A percentile compares a stretch with the other conserved stretches of the same genome.
Conservation (phyloP, 2,113 vertebrate species). For the Propithecus coquereli region DNA sequence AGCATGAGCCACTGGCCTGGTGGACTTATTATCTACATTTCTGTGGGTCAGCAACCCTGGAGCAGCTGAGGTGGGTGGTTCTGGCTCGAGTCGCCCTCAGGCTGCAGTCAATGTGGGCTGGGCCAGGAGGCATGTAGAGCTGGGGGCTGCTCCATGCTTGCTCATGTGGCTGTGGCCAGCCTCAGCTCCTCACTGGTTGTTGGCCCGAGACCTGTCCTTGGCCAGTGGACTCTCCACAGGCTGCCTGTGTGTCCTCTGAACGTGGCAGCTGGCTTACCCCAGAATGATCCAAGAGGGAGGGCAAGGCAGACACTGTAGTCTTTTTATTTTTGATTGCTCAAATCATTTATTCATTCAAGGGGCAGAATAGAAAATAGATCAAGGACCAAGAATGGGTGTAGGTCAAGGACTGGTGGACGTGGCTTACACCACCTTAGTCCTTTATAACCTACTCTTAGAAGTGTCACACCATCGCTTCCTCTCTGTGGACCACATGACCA, state of each 20-base stretch:
- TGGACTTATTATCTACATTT: background rate
- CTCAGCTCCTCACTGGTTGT: background rate
- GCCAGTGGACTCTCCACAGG: background rate
- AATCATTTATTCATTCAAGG: background rate
- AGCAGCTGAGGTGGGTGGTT: background rate
- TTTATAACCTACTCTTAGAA: background rate
- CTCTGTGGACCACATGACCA: background rate
- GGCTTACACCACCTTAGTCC: background rate
- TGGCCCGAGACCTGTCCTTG: too few relatives aligned
- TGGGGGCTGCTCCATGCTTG: too few relatives aligned
- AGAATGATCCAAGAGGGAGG: background rate
- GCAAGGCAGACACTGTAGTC: background rate
- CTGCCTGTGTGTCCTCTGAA: background rate
- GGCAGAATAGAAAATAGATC: background rate
- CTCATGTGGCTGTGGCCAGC: background rate
- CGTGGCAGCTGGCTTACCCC: background rate
- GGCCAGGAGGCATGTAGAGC: background rate
- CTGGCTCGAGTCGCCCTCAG: background rate
- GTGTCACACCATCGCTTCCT: background rate
- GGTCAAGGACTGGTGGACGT: background rate
- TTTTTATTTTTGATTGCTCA: background rate
- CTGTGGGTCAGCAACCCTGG: background rate
- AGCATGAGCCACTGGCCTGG: too few relatives aligned
- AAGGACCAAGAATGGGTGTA: background rate
- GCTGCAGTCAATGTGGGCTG: background rate